These are phyloP conservation scores for Neosilurus hyrtlii DNA, from an alignment of 2,797 vertebrate species.

Conservation along the genomic window DNA sequence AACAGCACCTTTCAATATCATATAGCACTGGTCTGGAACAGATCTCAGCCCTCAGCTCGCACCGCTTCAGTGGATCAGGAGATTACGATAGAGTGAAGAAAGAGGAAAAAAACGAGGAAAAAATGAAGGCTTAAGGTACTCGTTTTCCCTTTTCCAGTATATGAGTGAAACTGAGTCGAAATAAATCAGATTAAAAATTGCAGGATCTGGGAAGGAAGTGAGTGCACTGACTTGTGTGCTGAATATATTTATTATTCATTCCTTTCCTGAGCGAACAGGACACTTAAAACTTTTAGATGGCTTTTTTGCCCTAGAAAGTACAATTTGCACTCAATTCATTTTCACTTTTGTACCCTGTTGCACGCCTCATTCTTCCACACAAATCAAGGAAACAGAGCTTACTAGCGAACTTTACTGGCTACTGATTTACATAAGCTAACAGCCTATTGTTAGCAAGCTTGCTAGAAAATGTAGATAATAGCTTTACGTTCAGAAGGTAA, in stretches of 20 bases:
- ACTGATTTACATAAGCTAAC: neutral
- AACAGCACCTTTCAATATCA: constrained; percentile 6
- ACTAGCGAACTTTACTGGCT: neutral
- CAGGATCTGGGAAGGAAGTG: neutral
- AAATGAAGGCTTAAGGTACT: neutral
- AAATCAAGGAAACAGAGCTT: neutral
- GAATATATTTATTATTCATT: constrained; percentile 28
- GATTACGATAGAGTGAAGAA: neutral
- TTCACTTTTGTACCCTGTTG: neutral
- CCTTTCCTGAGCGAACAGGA: neutral
- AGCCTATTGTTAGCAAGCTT: neutral
- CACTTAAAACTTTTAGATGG: neutral
- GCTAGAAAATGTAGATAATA: neutral
- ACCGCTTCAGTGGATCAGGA: constrained; percentile 16
- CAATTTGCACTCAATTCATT: neutral
- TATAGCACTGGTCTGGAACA: constrained; percentile 10
- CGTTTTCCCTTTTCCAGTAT: constrained; percentile 1
- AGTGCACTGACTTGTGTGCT: neutral
- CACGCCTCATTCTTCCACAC: neutral
- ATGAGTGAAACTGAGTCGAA: neutral
- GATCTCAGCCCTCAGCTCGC: neutral
- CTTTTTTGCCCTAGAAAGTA: neutral
- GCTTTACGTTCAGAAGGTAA: neutral
- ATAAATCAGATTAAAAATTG: neutral
- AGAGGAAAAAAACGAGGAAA: neutral